Base-by-base conservation (phyloP, 2,797 vertebrate genomes). In the Hybognathus amarus region DNA sequence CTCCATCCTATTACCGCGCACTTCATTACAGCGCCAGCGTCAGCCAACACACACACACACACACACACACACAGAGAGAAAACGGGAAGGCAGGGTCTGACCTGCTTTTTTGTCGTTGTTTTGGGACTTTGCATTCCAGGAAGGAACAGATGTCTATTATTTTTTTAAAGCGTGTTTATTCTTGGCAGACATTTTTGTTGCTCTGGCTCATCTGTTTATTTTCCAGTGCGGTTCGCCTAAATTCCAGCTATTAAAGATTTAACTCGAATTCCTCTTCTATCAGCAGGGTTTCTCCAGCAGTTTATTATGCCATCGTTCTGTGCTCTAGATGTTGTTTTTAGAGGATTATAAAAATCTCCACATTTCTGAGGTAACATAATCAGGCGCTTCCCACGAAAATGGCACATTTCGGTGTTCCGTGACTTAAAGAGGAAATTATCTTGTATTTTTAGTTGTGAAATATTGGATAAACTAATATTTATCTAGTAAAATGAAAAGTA, bases 1-100 rank as follows among this genome's bases (percentile, higher is more conserved):
- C 94, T 95, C 91, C 94, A 95, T 94, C 91, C 92, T 91, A 94
- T 95, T 95, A 94, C 92, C 92, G 92, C 90, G 1, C 92, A 92
- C 92, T 95, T 95, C 94, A 95, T 95, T 94, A 95, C 94, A 92
- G 91, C 90, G 89, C 85, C 86, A 91, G 92, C 91, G 82, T 86
- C 15, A 18, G 38, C 56, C 94, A 94, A 94, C 94, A 83, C 87
- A 92, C 92, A 93, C 93, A 94, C 93, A 30, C 30, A 30, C 30
- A 30, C 90, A 90, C 91, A 88, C 87, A 13, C 45, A 47, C 13
- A 12, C 45, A 89, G 30, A 82, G 88, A 88, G 86, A 85, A 80
- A 87, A 89, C 56, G 88, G 85, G 90, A 89, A 52, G 80, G 83
- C 77, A 85, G 93, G 94, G 94, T 93, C 92, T 93, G 92, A 87